A percentile compares a stretch with the other conserved stretches of the same genome.
Evolutionary conservation across 2,797 vertebrate species (phyloP).

Genomic region (Rhyacichthys aspro): DNA sequence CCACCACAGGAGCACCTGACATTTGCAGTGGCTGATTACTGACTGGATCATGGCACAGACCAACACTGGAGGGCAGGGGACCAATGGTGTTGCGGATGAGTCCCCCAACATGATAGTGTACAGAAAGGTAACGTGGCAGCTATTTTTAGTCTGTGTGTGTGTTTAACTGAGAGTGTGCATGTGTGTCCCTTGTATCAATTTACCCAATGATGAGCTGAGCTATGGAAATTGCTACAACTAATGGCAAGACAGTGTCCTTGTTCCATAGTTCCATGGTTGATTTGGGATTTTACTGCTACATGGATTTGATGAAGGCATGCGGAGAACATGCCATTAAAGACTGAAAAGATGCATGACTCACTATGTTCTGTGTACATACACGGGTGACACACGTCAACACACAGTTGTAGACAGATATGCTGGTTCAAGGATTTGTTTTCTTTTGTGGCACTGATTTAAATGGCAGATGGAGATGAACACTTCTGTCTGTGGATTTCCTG

Average conservation of each 20-base stretch:
- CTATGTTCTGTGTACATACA: conserved; percentile 2
- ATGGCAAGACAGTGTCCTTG: conserved; percentile 39
- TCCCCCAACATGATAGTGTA: conserved; percentile 98
- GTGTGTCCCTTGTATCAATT: conserved; percentile 45
- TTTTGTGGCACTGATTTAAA: conserved; percentile 8
- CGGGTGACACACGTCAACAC: conserved; percentile 8
- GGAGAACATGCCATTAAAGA: conserved; percentile 27
- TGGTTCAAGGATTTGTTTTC: conserved; percentile 27
- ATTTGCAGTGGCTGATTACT: conserved; percentile 69
- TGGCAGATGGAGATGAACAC: not conserved
- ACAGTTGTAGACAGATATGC: conserved; percentile 12
- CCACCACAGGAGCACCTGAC: conserved; percentile 75
- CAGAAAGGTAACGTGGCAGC: conserved; percentile 89
- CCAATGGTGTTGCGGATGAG: conserved; percentile 93
- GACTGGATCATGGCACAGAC: conserved; percentile 93
- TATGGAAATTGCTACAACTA: conserved; percentile 43
- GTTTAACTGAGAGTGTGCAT: conserved; percentile 13
- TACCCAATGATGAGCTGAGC: conserved; percentile 42
- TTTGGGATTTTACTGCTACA: conserved; percentile 35
- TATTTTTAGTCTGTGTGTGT: conserved; percentile 59
- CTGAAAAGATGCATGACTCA: conserved; percentile 24
- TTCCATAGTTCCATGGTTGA: conserved; percentile 36
- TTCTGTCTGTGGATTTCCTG: not conserved
- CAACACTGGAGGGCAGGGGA: conserved; percentile 92
- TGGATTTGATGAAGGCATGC: conserved; percentile 27